Evolutionary conservation across 1,140 invertebrate genomes (phyloP), one percentile per base, ranked within the genome.

Genomic region (Eurosta solidaginis): DNA sequence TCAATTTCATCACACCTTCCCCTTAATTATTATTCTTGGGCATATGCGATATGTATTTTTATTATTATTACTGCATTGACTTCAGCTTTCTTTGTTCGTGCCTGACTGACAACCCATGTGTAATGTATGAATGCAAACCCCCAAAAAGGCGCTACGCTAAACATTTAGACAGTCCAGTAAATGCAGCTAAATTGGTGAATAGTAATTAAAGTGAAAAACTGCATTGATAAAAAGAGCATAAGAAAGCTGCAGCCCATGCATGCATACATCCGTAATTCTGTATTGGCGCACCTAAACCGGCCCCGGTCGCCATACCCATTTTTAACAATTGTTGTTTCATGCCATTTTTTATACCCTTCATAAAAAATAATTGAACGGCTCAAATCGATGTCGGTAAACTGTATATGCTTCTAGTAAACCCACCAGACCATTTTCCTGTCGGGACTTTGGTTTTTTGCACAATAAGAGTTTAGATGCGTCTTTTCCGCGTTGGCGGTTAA

Each of bases 1-100:
- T 59, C 59, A 68, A 29, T 68, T 68, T 68, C 59, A 20, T 59
- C 27, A n/a, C 14, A 59, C 52, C 33, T 68, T 40, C 59, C n/a
- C n/a, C 20, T 68, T 54, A 27, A 0, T 12, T 54, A 12, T 33
- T 6, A 40, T 68, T 40, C 59, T 68, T 40, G n/a, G 29, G 59
- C 49, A 25, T 2, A 14, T 1, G 22, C 14, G 59, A 20, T 36
- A 29, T 40, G 40, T 68, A 36, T 68, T 40, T 17, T 10, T 68
- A 68, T 68, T n/a, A 68, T 40, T 36, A 7, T 68, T 40, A 40
- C 40, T 36, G 12, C 33, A 40, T 10, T 68, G n/a, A 68, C 33
- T 68, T 5, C 59, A 5, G 36, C 36, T 40, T 68, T 68, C 6
- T 7, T n/a, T 22, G 49, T 25, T 22, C 2, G 49, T 68, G 59